Percentiles rank a stretch among this genome's conserved stretches.
Evolutionary conservation across 2,888 invertebrate species (phyloP).

Genomic region (Empis livida): DNA sequence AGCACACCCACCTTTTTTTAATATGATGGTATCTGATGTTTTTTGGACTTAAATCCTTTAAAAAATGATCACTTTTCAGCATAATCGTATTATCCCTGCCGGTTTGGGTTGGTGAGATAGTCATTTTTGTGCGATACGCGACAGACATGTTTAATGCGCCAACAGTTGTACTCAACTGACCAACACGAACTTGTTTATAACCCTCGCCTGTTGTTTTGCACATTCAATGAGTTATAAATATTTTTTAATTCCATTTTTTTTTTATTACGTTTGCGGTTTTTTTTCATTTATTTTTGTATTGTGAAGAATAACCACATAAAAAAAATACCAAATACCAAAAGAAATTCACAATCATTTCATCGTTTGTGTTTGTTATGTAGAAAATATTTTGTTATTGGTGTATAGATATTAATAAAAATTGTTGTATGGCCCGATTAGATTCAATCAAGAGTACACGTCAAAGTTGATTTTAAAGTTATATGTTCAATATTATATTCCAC

Average conservation of each 20-base stretch:
- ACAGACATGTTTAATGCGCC: slow-evolving; percentile 74
- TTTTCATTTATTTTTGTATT: background rate
- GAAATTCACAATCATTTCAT: too few relatives aligned
- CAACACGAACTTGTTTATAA: slow-evolving; percentile 65
- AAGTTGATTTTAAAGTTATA: too few relatives aligned
- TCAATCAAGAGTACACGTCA: too few relatives aligned
- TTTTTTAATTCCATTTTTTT: background rate
- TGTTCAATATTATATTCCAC: too few relatives aligned
- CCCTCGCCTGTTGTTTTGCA: slow-evolving; percentile 51
- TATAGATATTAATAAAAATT: too few relatives aligned
- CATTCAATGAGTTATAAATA: background rate
- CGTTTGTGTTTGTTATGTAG: too few relatives aligned
- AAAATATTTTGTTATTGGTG: too few relatives aligned
- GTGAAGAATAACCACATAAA: too few relatives aligned
- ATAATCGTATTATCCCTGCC: slow-evolving; percentile 58
- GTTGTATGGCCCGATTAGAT: too few relatives aligned
- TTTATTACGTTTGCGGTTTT: too few relatives aligned
- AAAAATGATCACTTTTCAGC: slow-evolving; percentile 86
- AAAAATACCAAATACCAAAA: too few relatives aligned
- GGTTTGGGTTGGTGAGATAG: slow-evolving; percentile 68
- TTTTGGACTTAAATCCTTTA: slow-evolving; percentile 57
- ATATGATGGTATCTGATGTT: slow-evolving; percentile 39
- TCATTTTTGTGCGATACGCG: slow-evolving; percentile 82
- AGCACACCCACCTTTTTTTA: slow-evolving; percentile 42
- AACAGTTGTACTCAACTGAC: slow-evolving; percentile 74